Base-by-base conservation (phyloP, 2,113 vertebrate genomes). In the Oreocharis arfaki region DNA sequence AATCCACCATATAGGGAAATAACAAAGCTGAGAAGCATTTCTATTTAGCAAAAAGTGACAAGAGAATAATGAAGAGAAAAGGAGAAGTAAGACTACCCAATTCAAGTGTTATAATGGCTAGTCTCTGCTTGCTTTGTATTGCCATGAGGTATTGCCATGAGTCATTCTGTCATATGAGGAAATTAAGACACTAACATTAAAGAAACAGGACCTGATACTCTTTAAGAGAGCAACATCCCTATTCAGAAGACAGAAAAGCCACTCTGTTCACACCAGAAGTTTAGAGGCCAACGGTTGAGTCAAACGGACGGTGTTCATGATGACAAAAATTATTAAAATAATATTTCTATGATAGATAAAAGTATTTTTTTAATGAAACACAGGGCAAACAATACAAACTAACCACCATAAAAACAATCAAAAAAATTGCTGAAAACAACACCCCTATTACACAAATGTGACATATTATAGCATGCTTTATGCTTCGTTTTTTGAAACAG, bases 361-460 rank as follows among this genome's bases (percentile, higher is more conserved):
- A 65, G 3, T 12, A 41, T 6, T 73, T 64, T 63, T 55, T 26
- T 53, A 20, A 9, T 30, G 23, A 46, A 87, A 33, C 6, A 42
- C 21, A 33, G 1, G 20, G 2, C 16, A 59, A n/a, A 35, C 5
- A 64, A 6, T n/a, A 52, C 14, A 75, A 93, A 53, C 2, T 3
- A 87, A 77, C 18, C 21, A 87, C 7, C 12, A 33, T 11, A 57
- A 75, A 90, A 79, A 11, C 10, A 37, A 28, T 2, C 1, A 50
- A 44, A 61, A 59, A 19, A 71, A 23, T 6, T 24, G 2, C 1
- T 77, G 47, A 67, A 90, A 59, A 59, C 3, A 24, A 2, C 7
- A 41, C 0, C 3, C 2, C 0, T 2, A 0, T 26, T 67, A 53
- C 53, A 73, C 7, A 27, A 71, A 37, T 46, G 33, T 10, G 11